Evolutionary conservation across 2,797 vertebrate species (phyloP).

Genomic region (Thunnus albacares): DNA sequence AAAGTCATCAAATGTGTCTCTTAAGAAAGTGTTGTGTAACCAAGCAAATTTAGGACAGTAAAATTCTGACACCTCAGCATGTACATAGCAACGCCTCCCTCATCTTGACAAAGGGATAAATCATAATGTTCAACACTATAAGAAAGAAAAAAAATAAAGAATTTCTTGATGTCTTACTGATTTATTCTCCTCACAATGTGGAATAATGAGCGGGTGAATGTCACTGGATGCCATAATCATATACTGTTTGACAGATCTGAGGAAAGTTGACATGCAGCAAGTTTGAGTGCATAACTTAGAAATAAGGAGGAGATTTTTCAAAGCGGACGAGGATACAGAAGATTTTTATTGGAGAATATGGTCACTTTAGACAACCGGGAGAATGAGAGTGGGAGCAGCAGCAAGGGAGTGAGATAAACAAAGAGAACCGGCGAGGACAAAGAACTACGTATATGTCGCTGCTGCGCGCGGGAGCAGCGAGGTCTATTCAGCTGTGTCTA

Average conservation of each 20-base stretch:
- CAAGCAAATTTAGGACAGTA: conserved; percentile 56
- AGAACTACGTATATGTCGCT: conserved; percentile 30
- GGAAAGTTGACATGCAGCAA: conserved; percentile 16
- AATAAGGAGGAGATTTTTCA: conserved; percentile 18
- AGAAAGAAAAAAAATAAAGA: background rate
- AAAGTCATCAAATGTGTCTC: conserved; percentile 57
- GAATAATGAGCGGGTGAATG: conserved; percentile 30
- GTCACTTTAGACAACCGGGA: conserved; percentile 32
- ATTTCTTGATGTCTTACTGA: conserved; percentile 25
- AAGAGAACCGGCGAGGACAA: conserved; percentile 62
- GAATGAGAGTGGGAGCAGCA: conserved; percentile 60
- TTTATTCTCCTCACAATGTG: conserved; percentile 24
- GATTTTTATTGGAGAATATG: conserved; percentile 19
- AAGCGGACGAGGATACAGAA: conserved; percentile 2
- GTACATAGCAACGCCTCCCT: conserved; percentile 15
- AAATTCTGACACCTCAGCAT: conserved; percentile 49
- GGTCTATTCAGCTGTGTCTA: conserved; percentile 65
- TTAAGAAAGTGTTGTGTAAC: conserved; percentile 63
- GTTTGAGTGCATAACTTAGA: background rate
- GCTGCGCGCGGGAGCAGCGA: conserved; percentile 27
- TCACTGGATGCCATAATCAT: conserved; percentile 30
- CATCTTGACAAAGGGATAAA: conserved; percentile 20
- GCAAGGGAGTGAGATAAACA: conserved; percentile 50
- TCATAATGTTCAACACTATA: background rate
- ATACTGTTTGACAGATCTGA: conserved; percentile 29